A percentile compares a stretch with the other conserved stretches of the same genome.
phyloP scores from a whole-genome alignment of 2,888 invertebrate species.

The Polydrusus cervinus region DNA sequence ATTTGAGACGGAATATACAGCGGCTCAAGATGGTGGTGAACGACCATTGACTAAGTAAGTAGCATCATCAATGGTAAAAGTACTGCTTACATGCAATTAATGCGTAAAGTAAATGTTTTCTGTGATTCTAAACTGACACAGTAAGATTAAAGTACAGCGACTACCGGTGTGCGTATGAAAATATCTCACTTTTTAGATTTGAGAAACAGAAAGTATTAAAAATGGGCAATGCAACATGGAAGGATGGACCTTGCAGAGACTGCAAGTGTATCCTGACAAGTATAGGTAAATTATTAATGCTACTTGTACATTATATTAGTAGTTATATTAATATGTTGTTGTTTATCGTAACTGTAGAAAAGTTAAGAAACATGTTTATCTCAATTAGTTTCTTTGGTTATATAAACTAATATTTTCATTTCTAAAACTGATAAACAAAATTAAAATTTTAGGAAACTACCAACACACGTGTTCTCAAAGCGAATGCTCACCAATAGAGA shows the following conservation, averaged over 20 bases:
- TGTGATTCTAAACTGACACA: too few species aligned
- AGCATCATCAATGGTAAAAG: too few species aligned
- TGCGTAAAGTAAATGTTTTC: too few species aligned
- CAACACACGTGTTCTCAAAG: slow-evolving; percentile 72
- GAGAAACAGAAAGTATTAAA: slow-evolving; percentile 74
- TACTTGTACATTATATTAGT: too few species aligned
- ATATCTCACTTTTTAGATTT: slow-evolving; percentile 50
- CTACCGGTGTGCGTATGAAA: neutral
- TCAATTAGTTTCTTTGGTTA: too few species aligned
- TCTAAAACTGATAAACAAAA: too few species aligned
- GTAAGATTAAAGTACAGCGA: too few species aligned
- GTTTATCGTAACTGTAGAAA: too few species aligned
- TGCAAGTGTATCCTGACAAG: slow-evolving; percentile 74
- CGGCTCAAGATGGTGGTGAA: slow-evolving; percentile 75
- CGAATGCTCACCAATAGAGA: slow-evolving; percentile 72
- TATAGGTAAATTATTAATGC: slow-evolving; percentile 57
- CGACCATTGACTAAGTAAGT: slow-evolving; percentile 62
- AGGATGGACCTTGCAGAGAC: slow-evolving; percentile 81
- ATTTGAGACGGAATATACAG: slow-evolving; percentile 75
- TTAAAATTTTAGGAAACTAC: slow-evolving; percentile 60
- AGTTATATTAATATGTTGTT: too few species aligned
- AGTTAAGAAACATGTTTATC: too few species aligned
- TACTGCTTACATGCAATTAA: too few species aligned
- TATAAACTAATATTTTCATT: too few species aligned
- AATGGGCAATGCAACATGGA: slow-evolving; percentile 78